These are phyloP conservation scores for Lepidothrix coronata DNA, from an alignment of 2,113 vertebrate species.

Conservation along the genomic window DNA sequence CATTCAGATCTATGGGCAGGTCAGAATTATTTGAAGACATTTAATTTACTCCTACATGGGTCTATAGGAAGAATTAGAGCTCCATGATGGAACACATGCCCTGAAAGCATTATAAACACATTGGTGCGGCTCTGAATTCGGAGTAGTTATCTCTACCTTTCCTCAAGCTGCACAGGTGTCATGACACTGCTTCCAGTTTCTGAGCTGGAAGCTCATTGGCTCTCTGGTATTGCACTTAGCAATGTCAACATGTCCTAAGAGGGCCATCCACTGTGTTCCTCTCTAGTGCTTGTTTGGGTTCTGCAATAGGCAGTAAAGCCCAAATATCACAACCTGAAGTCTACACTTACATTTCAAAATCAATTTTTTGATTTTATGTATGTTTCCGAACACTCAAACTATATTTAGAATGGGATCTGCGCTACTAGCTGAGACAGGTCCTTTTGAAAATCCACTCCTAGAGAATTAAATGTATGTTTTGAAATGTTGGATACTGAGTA, in stretches of 20 bases:
- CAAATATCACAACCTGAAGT: background rate
- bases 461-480: background rate
- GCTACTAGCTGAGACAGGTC: background rate
- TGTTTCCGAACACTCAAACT: background rate
- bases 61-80: background rate
- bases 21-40: background rate
- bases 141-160: background rate
- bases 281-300: background rate
- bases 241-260: background rate
- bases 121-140: background rate
- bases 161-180: background rate
- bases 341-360: background rate
- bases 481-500: background rate
- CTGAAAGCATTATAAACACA: background rate
- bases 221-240: background rate
- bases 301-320: background rate
- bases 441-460: background rate
- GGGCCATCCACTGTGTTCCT: background rate
- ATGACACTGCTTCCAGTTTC: background rate
- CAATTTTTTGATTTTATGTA: accelerated
- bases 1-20: background rate
- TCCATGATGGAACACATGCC: background rate
- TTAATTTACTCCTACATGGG: background rate
- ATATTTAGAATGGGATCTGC: background rate
- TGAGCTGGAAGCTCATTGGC: background rate